Base-by-base conservation (phyloP, 2,888 invertebrate genomes). In the Onchidella celtica region DNA sequence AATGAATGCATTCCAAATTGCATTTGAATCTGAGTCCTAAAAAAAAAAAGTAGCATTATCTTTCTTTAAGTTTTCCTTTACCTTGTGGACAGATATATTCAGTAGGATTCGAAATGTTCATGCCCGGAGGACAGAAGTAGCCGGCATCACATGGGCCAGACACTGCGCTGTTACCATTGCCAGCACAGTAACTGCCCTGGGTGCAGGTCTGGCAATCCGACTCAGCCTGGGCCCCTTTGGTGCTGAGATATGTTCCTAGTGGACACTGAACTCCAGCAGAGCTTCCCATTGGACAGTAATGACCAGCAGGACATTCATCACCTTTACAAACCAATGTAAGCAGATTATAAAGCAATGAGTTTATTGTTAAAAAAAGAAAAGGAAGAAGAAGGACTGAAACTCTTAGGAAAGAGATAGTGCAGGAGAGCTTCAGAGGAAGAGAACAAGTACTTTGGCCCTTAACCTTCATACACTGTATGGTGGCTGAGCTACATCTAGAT, bases 111-210 rank as follows among this genome's bases (percentile, higher is more conserved):
- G 89, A 87, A 6, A 86, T 75, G 69, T 87, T 88, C 89, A 90
- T 90, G 59, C 91, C 90, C 0, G 86, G 27, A 0, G 91, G 92
- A 75, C 92, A 92, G 84, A 91, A 92, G 79, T 89, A 91, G 9
- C 92, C 92, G 3, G 84, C 86, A 24, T 78, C 84, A 87, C 92
- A 92, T 0, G 79, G 83, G 1, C 88, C 91, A 4, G 87, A 87
- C 17, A 88, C 88, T 21, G 76, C 76, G 9, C 69, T 84, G 84
- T 91, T 91, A 17, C 92, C 92, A 68, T 91, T 90, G 14, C 92
- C 91, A 61, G 84, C 87, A 84, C 92, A 92, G 85, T 91, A 92
- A 17, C 76, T 84, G 3, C 92, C 92, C 68, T 86, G 88, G 1
- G 88, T 88, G 81, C 92, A 92, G 36, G 83, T 76, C 21, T 87